Conservation (phyloP, 2,888 invertebrate species). For the Aporophyla nigra region DNA sequence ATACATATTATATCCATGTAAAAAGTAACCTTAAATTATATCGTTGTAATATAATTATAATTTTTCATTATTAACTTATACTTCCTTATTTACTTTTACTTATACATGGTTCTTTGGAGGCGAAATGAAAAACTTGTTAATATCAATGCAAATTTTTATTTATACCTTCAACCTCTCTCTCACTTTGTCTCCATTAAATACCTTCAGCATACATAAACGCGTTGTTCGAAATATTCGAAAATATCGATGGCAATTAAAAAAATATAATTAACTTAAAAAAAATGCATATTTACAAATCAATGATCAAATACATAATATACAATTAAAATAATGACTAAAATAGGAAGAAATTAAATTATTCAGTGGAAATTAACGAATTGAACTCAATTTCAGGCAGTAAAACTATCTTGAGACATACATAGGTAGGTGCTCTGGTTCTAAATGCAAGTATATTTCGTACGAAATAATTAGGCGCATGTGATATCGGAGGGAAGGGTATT, state of each 20-base stretch:
- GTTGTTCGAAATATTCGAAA: conserved; percentile 82
- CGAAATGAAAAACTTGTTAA: conserved; percentile 82
- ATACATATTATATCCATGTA: conserved; percentile 75
- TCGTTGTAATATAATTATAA: conserved; percentile 82
- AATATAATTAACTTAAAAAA: conserved; percentile 87
- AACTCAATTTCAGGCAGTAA: conserved; percentile 76
- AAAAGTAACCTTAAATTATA: conserved; percentile 86
- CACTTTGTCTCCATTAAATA: conserved; percentile 86
- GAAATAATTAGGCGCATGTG: conserved; percentile 67
- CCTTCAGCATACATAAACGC: conserved; percentile 84
- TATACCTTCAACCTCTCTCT: conserved; percentile 87
- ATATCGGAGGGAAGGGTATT: conserved; percentile 81
- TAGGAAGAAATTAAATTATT: conserved; percentile 82
- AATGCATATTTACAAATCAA: conserved; percentile 90
- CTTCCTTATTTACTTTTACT: conserved; percentile 31
- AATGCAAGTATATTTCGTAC: conserved; percentile 78
- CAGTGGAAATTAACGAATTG: conserved; percentile 77
- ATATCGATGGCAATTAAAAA: conserved; percentile 89
- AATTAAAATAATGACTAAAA: conserved; percentile 90
- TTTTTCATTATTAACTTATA: conserved; percentile 80
- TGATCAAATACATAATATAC: conserved; percentile 89
- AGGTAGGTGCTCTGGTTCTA: conserved; percentile 75
- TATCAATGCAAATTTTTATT: conserved; percentile 87
- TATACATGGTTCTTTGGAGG: conserved; percentile 26
- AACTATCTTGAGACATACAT: conserved; percentile 73